A percentile compares a stretch with the other conserved stretches of the same genome.
Evolutionary conservation across 2,113 vertebrate genomes (phyloP).

Genomic region (Rhadina sibilatrix): DNA sequence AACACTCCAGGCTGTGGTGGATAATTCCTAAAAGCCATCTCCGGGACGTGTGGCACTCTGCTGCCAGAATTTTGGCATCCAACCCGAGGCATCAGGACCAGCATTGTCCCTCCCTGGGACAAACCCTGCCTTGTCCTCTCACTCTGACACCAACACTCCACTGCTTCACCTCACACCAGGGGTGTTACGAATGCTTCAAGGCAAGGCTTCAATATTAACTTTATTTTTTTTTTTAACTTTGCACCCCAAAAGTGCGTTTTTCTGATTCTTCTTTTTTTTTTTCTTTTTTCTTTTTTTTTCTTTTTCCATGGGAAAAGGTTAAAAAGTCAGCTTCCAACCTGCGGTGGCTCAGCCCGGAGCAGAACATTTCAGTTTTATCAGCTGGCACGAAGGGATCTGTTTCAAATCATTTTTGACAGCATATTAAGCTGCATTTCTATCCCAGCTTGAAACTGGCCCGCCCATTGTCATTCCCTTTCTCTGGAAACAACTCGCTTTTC

Average conservation of each 20-base stretch:
- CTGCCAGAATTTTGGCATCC: not conserved
- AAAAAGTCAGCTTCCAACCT: slow-evolving; percentile 23
- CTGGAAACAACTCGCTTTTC: not conserved
- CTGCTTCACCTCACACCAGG: not conserved
- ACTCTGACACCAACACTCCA: not conserved
- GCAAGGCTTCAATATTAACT: not conserved
- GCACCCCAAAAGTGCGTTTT: not conserved
- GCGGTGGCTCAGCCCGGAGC: not conserved
- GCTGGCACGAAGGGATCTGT: not conserved
- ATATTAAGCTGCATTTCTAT: slow-evolving; percentile 16
- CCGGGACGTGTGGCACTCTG: not conserved
- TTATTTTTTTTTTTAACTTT: not conserved
- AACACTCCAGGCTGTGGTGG: not conserved
- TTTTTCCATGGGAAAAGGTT: not conserved
- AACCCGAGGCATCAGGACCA: not conserved
- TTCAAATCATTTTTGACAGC: slow-evolving; percentile 35
- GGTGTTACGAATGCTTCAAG: not conserved
- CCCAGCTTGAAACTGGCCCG: not conserved
- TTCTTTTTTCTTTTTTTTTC: not conserved
- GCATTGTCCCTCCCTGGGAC: not conserved
- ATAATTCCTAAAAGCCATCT: not conserved
- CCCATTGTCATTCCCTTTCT: not conserved
- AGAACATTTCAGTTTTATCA: slow-evolving; percentile 32
- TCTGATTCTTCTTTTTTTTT: not conserved
- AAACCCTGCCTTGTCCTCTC: not conserved